Evolutionary conservation across 2,113 vertebrate species (phyloP).

Genomic region (Nothoprocta perdicaria): DNA sequence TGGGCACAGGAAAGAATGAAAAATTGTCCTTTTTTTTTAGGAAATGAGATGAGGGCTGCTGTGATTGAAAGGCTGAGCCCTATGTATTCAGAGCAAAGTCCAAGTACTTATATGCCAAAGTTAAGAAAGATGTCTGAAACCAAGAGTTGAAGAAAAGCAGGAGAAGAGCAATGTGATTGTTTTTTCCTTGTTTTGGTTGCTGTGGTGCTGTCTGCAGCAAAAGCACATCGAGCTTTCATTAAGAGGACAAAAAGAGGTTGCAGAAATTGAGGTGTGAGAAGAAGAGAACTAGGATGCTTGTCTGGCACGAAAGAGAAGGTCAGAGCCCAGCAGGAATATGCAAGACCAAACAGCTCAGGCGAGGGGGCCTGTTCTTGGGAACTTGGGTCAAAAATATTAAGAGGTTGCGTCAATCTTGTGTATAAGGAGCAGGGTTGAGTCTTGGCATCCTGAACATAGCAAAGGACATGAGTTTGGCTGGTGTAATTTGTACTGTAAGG

Average conservation of each 20-base stretch:
- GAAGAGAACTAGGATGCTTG: not conserved
- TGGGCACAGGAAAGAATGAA: not conserved
- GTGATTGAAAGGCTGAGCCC: not conserved
- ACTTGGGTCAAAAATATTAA: not conserved
- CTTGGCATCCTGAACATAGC: not conserved
- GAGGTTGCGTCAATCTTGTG: not conserved
- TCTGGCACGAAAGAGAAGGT: not conserved
- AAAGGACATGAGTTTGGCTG: not conserved
- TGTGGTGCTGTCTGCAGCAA: not conserved
- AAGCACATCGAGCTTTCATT: not conserved
- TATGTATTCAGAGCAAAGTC: not conserved
- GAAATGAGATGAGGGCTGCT: not conserved
- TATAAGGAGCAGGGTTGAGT: not conserved
- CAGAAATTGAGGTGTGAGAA: accelerated
- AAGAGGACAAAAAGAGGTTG: not conserved
- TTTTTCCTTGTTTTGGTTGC: not conserved
- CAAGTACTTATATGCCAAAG: not conserved
- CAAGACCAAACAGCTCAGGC: not conserved
- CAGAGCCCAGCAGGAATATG: accelerated
- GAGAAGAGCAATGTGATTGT: not conserved
- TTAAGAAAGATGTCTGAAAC: not conserved
- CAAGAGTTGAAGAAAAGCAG: not conserved
- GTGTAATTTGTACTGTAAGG: not conserved
- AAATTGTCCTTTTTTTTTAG: not conserved
- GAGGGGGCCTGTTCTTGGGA: not conserved